Evolutionary conservation across 2,888 invertebrate species (phyloP).

Genomic region (Drosophila anomalipes): DNA sequence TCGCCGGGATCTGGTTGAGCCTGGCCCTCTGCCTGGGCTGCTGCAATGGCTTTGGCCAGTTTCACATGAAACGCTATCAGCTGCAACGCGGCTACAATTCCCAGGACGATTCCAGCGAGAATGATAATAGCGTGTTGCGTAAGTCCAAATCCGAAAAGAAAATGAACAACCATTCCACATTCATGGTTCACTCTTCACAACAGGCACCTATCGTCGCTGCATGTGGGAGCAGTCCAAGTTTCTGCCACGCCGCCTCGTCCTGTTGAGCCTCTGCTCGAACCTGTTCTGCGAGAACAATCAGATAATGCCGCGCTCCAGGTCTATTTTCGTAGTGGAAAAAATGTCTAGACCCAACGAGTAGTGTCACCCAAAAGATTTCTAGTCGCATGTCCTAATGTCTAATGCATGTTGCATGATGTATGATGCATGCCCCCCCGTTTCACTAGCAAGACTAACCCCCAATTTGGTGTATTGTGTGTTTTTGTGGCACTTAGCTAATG

Average conservation of each 20-base stretch:
- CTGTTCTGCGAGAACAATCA: constrained; percentile 84
- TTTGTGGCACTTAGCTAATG: constrained; percentile 45
- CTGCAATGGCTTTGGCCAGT: constrained; percentile 77
- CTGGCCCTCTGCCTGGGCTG: constrained; percentile 48
- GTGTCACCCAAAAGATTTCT: constrained; percentile 66
- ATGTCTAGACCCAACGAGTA: constrained; percentile 84
- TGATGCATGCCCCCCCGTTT: constrained; percentile 1
- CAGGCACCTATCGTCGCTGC: constrained; percentile 84
- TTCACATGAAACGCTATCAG: constrained; percentile 82
- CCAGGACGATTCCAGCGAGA: constrained; percentile 73
- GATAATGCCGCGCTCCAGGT: constrained; percentile 83
- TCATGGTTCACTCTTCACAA: not conserved
- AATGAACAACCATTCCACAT: not conserved
- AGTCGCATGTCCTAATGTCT: constrained; percentile 54
- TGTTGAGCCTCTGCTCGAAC: constrained; percentile 83
- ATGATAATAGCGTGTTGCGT: constrained; percentile 79
- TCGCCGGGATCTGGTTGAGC: constrained; percentile 48
- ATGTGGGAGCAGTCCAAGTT: constrained; percentile 85
- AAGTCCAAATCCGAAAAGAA: constrained; percentile 32
- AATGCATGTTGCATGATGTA: not conserved
- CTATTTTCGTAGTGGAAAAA: constrained; percentile 85
- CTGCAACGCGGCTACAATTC: constrained; percentile 71
- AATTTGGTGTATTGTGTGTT: not conserved
- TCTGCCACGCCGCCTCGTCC: constrained; percentile 82
- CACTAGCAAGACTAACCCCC: not conserved